Percentiles rank a stretch among this genome's conserved stretches.
Conservation (phyloP, 2,888 invertebrate genomes). For the Phengaris alcon region DNA sequence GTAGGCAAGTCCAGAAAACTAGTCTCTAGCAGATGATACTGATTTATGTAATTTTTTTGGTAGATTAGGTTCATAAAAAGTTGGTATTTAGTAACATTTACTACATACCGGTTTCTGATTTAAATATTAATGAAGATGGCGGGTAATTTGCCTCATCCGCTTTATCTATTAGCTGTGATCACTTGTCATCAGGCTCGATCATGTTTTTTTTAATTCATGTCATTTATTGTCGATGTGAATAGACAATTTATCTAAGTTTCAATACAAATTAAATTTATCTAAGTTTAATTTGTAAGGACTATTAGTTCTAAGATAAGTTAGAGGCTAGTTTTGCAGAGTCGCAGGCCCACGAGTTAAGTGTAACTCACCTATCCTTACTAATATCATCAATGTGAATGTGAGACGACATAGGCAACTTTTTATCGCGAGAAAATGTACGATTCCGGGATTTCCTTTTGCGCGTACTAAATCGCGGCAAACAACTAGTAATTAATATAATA, state of each 20-base stretch:
- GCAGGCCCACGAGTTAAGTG: not conserved
- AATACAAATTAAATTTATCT: not conserved
- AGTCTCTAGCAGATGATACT: too few species aligned
- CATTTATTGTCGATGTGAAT: not conserved
- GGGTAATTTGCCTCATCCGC: slow-evolving; percentile 10
- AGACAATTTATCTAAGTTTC: not conserved
- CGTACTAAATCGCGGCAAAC: too few species aligned
- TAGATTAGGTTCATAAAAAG: not conserved
- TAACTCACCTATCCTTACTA: not conserved
- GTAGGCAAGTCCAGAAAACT: too few species aligned
- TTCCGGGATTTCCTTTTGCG: too few species aligned
- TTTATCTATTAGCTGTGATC: not conserved
- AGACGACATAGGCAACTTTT: too few species aligned
- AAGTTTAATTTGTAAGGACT: slow-evolving; percentile 5
- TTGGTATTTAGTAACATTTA: not conserved
- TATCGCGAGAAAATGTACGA: too few species aligned
- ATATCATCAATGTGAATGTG: too few species aligned
- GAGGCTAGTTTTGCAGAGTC: not conserved
- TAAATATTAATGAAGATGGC: not conserved
- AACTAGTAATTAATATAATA: too few species aligned
- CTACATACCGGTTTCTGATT: not conserved
- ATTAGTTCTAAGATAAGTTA: not conserved
- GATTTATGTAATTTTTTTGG: too few species aligned
- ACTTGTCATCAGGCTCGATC: not conserved
- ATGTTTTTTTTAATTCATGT: not conserved